Evolutionary conservation across 1,140 invertebrate genomes (phyloP).

Genomic region (Cataglyphis hispanica): DNA sequence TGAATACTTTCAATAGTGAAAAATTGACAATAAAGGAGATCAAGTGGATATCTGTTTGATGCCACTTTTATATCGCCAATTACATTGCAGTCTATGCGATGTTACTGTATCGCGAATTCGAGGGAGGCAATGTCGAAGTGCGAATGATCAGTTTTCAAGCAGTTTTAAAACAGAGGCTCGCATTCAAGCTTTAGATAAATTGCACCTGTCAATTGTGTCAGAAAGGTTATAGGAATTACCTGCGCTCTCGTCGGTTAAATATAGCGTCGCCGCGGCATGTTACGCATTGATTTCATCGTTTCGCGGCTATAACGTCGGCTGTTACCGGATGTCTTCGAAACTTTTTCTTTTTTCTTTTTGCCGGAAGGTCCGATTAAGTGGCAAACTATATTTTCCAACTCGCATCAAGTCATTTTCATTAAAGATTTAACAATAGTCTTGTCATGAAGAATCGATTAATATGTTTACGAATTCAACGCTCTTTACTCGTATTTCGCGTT

Average conservation of each 20-base stretch:
- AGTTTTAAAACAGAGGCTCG: slow-evolving; percentile 53
- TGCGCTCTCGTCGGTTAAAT: slow-evolving; percentile 54
- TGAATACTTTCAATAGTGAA: slow-evolving; percentile 6
- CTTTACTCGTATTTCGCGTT: slow-evolving; percentile 20
- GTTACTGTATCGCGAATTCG: slow-evolving; percentile 34
- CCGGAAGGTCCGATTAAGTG: slow-evolving; percentile 34
- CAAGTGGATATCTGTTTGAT: slow-evolving; percentile 22
- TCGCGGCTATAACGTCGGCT: slow-evolving; percentile 57
- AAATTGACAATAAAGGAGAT: slow-evolving; percentile 36
- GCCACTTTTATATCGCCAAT: slow-evolving; percentile 44
- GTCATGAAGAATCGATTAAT: slow-evolving; percentile 35
- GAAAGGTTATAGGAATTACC: slow-evolving; percentile 58
- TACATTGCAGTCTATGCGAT: slow-evolving; percentile 18
- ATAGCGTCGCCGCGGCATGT: slow-evolving; percentile 51
- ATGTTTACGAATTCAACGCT: slow-evolving; percentile 32
- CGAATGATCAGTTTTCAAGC: slow-evolving; percentile 54
- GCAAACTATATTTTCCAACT: slow-evolving; percentile 20
- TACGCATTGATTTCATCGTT: slow-evolving; percentile 68
- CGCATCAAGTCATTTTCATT: slow-evolving; percentile 41
- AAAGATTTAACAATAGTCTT: slow-evolving; percentile 39
- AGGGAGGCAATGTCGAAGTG: slow-evolving; percentile 45
- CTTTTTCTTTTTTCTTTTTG: slow-evolving; percentile 53
- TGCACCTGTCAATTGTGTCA: slow-evolving; percentile 58
- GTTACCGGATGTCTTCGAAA: slow-evolving; percentile 57
- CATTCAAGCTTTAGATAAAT: slow-evolving; percentile 58